Base-by-base conservation (phyloP, 2,888 invertebrate genomes). In the Gastrophysa polygoni region DNA sequence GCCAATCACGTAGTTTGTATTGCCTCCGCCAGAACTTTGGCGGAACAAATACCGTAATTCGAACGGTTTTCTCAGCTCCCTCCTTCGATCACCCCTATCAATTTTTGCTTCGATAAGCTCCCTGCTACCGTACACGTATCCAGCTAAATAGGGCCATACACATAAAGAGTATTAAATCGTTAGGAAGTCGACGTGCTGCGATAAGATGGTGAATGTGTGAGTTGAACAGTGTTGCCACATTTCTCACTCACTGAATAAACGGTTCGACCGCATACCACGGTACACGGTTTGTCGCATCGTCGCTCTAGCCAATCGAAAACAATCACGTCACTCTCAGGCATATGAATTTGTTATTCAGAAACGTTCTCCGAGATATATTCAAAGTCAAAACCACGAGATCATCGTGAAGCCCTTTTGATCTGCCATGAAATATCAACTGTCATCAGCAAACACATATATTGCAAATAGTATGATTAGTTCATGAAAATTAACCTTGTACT, bases 161-260 rank as follows among this genome's bases (percentile, higher is more conserved):
- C 64, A 70, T 70, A 68, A 68, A 68, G 67, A 67, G 63, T 69
- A 70, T 69, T 68, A 70, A 70, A 69, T 70, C 63, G 68, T 69
- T 60, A 52, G 61, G 34, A 57, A 67, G 59, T 48, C 57, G 56
- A 54, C 64, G 43, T 38, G 38, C 54, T 43, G 64, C 67, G 70
- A 68, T 70, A 75, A 69, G 71, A 69, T 57, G 61, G 67, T 64
- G 72, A 72, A 74, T 72, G 72, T 72, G 70, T 66, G 72, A 69
- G 51, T 51, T 51, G 38, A 46, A 46, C 54, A 52, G 24, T n/a
- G 38, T 38, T 38, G 38, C 38, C 24, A 34, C 47, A 3, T 46
- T 14, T 3, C 14, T 14, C 38, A 32, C 4, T 32, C 32, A 32
- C 32, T 32, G 8, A 8, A 6, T 8, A 28, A 8, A 28, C 4